Conservation (phyloP, 2,113 vertebrate genomes). For the Phodopus roborovskii region DNA sequence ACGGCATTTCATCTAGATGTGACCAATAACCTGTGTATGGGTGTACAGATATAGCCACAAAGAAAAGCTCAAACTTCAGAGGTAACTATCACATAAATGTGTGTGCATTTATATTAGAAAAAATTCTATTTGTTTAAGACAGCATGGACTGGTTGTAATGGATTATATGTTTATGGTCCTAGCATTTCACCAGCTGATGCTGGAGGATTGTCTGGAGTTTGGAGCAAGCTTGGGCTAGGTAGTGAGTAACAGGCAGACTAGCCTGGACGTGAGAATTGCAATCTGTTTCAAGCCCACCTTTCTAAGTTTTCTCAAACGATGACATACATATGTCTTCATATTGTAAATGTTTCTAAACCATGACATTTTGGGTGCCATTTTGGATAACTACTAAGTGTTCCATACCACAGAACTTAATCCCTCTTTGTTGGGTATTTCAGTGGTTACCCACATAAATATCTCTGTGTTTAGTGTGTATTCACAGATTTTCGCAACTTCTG, state of each 20-base stretch:
- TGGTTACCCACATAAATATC: not conserved
- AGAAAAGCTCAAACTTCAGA: not conserved
- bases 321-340: not conserved
- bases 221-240: not conserved
- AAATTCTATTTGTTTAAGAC: not conserved
- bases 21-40: not conserved
- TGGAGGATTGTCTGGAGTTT: not conserved
- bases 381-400: not conserved
- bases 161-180: not conserved
- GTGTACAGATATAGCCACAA: not conserved
- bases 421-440: not conserved
- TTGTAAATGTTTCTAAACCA: not conserved
- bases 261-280: not conserved
- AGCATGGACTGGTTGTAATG: not conserved
- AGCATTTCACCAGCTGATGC: not conserved
- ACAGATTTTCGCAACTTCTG: not conserved
- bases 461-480: not conserved
- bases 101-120: not conserved
- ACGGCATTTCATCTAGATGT: not conserved
- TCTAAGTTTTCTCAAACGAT: not conserved
- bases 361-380: conserved; percentile 13
- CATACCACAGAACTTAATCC: not conserved
- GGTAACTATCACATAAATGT: not conserved
- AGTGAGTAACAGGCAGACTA: not conserved
- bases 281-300: not conserved